Evolutionary conservation across 1,140 invertebrate species (phyloP).

Genomic region (Himalopsyche phryganea): DNA sequence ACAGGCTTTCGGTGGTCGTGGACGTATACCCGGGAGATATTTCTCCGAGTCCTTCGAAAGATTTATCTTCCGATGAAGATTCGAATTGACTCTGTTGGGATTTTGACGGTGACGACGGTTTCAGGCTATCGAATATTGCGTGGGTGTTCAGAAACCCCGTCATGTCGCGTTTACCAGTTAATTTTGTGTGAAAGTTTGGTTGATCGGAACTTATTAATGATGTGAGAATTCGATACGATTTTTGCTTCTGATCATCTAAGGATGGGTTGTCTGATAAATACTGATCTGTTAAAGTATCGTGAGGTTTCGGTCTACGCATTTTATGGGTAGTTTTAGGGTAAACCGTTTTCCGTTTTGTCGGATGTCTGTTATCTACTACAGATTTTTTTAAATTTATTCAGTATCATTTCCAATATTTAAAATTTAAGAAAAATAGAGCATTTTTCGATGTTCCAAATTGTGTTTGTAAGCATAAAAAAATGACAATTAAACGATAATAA

Average conservation of each 20-base stretch:
- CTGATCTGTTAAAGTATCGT: not conserved
- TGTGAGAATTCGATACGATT: not conserved
- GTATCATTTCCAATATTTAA: no score
- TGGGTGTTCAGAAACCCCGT: conserved; percentile 9
- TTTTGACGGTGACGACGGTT: conserved; percentile 15
- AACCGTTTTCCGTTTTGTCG: no score
- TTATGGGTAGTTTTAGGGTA: not conserved
- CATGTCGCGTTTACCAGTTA: conserved; percentile 21
- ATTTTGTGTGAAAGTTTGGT: conserved; percentile 6
- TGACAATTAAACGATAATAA: no score
- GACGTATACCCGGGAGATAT: conserved; percentile 47
- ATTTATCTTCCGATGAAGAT: not conserved
- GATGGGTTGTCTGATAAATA: conserved; percentile 4
- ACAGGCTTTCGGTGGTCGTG: conserved; percentile 6
- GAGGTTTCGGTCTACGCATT: no score
- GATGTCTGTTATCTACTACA: no score
- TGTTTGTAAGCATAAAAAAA: no score
- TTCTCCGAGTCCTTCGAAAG: conserved; percentile 47
- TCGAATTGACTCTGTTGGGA: conserved; percentile 18
- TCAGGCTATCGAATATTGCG: conserved; percentile 35
- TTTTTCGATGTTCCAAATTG: no score
- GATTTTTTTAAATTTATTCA: no score
- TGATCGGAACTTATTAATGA: conserved; percentile 13
- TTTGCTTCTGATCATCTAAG: not conserved
- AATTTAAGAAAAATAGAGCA: no score